Evolutionary conservation across 1,140 invertebrate genomes (phyloP), one percentile per base, ranked within the genome.

Genomic region (Elymnias hypermnestra): DNA sequence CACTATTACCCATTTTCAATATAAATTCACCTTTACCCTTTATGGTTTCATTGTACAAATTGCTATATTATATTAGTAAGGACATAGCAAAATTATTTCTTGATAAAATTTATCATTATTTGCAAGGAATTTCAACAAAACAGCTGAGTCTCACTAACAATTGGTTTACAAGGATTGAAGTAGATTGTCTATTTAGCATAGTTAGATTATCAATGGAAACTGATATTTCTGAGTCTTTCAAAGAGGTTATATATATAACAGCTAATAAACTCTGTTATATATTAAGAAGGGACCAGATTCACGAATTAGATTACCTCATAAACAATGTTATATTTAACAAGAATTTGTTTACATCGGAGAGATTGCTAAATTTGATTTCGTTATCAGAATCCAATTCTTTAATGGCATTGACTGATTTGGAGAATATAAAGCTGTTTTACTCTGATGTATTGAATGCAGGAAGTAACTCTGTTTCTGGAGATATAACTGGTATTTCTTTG

Each of bases 121-220:
- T 77, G 43, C 72, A 54, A 36, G 82, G 59, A 13, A 31, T 82
- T 8, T 60, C 60, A 17, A 69, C 70, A 19, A 85, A 44, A 72
- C 63, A 56, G 13, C 79, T 63, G 37, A 64, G 47, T 76, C 63
- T 89, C 5, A 83, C 61, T 33, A 75, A 76, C 23, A 88, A 89
- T 60, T 90, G 89, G 89, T 90, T 89, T 60, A 87, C 87, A 1
- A 86, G 86, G 71, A 79, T 88, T 38, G 89, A 90, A 77, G 81
- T 71, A n/a, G 65, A 83, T 26, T 75, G 89, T 15, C 48, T 89
- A 3, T 83, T 84, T 49, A 85, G 81, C 55, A 60, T 86, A 26
- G 63, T 89, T 19, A 87, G 78, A 60, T 63, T 87, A 18, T 66
- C 83, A 2, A 51, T 73, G 18, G 40, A 65, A 29, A 57, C 53